Evolutionary conservation across 1,140 invertebrate genomes (phyloP), one percentile per base, ranked within the genome.

Genomic region (Drosophila willistoni): DNA sequence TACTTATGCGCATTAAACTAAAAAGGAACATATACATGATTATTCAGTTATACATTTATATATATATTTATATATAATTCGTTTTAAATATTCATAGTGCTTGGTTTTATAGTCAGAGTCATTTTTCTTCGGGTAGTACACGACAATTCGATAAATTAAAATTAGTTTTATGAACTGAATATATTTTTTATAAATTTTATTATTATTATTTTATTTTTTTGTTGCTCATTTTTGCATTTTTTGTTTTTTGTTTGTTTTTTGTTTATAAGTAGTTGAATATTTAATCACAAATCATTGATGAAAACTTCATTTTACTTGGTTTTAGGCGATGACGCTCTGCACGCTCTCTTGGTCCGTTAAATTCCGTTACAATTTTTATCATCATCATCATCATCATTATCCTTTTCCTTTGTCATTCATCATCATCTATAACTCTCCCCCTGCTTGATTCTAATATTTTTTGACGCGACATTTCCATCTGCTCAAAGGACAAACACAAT

Each of bases 251-350:
- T 69, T 64, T 72, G 72, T 47, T 47, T 10, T 69, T 61, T 64
- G 17, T 71, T 71, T 64, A 76, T 85, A 86, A 79, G 68, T 87
- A 87, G 80, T 83, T 84, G 77, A 80, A 85, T 85, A 84, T 85
- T 90, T 74, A 90, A 91, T 91, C 89, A 91, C 89, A 91, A 91
- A 91, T 91, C 89, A 91, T 91, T 91, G 89, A 91, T 91, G 81
- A 89, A 91, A 91, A 91, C 89, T 82, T 80, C 77, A 79, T 75
- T 85, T 78, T 79, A 90, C 76, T 87, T 84, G 80, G 84, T 74
- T 86, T 89, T 89, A 78, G 84, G 84, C 84, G 84, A 89, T 73
- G 83, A 80, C 83, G 80, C 83, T 87, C 83, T 87, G 80, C 83
- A 87, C 84, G 84, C 85, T 89, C 77, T 87, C 84, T 87, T 87